phyloP scores from a whole-genome alignment of 2,888 invertebrate species.

The Cephus nigrinus region DNA sequence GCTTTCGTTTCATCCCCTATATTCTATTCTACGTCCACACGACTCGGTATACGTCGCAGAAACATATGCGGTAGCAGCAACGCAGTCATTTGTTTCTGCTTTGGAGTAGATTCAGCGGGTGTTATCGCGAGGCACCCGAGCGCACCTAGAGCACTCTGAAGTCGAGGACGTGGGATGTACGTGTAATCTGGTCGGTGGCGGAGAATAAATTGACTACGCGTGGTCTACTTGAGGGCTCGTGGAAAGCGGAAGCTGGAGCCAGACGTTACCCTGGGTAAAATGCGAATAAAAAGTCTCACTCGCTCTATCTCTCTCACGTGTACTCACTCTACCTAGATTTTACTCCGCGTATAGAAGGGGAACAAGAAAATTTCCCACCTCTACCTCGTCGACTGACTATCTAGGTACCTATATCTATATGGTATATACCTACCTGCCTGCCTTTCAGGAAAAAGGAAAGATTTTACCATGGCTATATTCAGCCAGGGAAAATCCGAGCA shows the following conservation, averaged over 20 bases:
- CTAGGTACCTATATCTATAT: not conserved
- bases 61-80: not conserved
- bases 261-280: not conserved
- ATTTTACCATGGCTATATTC: not conserved
- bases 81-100: conserved; percentile 37
- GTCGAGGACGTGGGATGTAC: not conserved
- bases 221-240: conserved; percentile 5
- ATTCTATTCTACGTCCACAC: not conserved
- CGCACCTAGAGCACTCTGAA: not conserved
- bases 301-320: not conserved
- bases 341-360: not conserved
- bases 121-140: conserved; percentile 33
- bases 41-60: not conserved
- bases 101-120: conserved; percentile 33
- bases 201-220: conserved; percentile 20
- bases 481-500: not conserved
- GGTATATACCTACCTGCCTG: not conserved
- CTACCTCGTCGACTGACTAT: not conserved
- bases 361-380: not conserved
- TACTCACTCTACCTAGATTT: not conserved
- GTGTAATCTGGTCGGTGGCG: not conserved
- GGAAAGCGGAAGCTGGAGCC: not conserved
- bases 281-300: not conserved
- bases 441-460: not conserved
- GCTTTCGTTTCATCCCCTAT: not conserved